A percentile compares a stretch with the other conserved stretches of the same genome.
phyloP scores from a whole-genome alignment of 2,888 invertebrate species.

The Gandaritis pyraliata region DNA sequence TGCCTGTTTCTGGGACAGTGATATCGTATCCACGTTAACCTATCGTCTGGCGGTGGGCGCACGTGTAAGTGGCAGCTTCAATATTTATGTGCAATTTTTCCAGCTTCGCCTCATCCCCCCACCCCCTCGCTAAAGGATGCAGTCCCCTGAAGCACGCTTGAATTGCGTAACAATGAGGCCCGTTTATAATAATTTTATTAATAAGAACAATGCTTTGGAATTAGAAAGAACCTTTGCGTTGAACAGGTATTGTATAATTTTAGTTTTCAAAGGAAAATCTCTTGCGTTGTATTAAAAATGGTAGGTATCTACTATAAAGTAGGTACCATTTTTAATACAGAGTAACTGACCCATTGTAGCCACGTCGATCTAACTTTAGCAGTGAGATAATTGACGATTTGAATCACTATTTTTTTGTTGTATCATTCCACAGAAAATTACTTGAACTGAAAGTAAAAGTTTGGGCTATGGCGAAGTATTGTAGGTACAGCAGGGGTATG shows the following conservation, averaged over 20 bases:
- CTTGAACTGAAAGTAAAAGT: no score
- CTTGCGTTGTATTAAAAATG: no score
- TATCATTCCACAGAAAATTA: no score
- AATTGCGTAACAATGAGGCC: slow-evolving; percentile 76
- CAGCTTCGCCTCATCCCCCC: slow-evolving; percentile 56
- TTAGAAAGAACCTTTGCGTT: slow-evolving; percentile 24
- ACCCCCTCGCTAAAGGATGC: slow-evolving; percentile 76
- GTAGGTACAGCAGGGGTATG: no score
- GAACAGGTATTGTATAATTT: slow-evolving; percentile 1
- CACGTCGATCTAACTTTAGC: no score
- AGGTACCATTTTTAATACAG: no score
- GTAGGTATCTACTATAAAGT: no score
- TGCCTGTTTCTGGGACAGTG: neutral
- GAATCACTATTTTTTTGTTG: no score
- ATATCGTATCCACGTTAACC: slow-evolving; percentile 56
- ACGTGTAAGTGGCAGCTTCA: slow-evolving; percentile 85
- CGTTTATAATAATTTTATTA: slow-evolving; percentile 69
- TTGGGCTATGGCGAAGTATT: no score
- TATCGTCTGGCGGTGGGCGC: slow-evolving; percentile 65
- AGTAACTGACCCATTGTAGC: no score
- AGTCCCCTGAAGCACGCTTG: slow-evolving; percentile 62
- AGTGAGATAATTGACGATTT: no score
- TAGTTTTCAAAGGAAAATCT: slow-evolving; percentile 9
- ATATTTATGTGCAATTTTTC: slow-evolving; percentile 85
- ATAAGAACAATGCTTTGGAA: slow-evolving; percentile 41